Evolutionary conservation across 2,888 invertebrate genomes (phyloP), one percentile per base, ranked within the genome.

Genomic region (Ephialtes manifestator): DNA sequence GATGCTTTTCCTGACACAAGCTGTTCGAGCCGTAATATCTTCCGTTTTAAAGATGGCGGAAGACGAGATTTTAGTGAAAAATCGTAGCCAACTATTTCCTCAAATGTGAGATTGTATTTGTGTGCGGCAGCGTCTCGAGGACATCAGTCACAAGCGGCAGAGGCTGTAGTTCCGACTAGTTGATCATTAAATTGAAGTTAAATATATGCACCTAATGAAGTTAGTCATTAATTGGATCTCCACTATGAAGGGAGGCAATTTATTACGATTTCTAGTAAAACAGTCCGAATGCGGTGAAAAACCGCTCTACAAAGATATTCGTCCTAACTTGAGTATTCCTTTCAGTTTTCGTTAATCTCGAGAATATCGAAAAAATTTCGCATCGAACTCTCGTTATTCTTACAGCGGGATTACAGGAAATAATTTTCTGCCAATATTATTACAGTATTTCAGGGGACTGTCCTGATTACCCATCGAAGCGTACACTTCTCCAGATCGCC

Each of bases 381-480:
- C 65, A 20, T 39, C 18, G 39, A 11, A n/a, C 15, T 43, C 39
- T n/a, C 39, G 39, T 65, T 39, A 65, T 39, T 39, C 31, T 8
- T n/a, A 7, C 18, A 8, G 10, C n/a, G 8, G 39, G 10, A 39
- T 39, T 11, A 11, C 39, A 39, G 35, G 18, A 39, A 11, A 43
- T 68, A 48, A 48, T 46, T 68, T 28, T 28, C 28, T 28, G 15
- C 46, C 68, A 48, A 68, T 68, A 48, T 68, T 48, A 68, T 68
- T 8, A 24, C 48, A 8, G 24, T 68, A 24, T 48, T 28, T n/a
- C 46, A 7, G n/a, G 39, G 35, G 46, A 15, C 20, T 18, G 28
- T 15, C 48, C 48, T 24, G 63, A 76, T 51, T 76, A 48, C 15
- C 51, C 24, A 24, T 63, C 31, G 74, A 35, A 28, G 11, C 43